These are phyloP conservation scores for Neomicropteryx cornuta DNA, from an alignment of 1,140 invertebrate genomes.

Conservation along the genomic window DNA sequence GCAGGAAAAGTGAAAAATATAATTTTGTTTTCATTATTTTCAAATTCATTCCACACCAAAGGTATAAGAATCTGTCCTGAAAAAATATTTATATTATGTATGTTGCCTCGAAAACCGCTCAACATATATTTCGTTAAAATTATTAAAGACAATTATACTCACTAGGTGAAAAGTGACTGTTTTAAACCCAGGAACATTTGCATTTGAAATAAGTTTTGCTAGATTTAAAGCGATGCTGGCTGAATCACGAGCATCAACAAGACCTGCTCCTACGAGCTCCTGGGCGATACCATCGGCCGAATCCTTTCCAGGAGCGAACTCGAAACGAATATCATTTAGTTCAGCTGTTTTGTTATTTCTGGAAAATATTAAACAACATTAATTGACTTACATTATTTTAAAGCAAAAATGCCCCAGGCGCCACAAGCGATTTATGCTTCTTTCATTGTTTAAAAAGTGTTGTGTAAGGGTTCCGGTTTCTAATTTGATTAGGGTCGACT, in stretches of 20 bases:
- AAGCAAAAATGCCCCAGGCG: too few species aligned
- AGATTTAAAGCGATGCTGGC: conserved; percentile 85
- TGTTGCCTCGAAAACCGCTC: too few species aligned
- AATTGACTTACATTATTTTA: too few species aligned
- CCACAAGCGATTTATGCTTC: too few species aligned
- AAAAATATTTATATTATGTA: too few species aligned
- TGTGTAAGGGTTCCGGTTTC: conserved; percentile 17
- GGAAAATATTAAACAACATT: conserved; percentile 15
- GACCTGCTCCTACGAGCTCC: conserved; percentile 87
- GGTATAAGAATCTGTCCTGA: too few species aligned
- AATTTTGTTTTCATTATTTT: too few species aligned
- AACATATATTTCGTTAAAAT: too few species aligned
- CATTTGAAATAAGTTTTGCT: conserved; percentile 83
- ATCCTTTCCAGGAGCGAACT: conserved; percentile 86
- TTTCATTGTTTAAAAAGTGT: too few species aligned
- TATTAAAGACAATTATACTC: conserved; percentile 27
- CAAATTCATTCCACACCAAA: too few species aligned
- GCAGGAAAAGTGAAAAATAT: too few species aligned
- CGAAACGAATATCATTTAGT: conserved; percentile 95
- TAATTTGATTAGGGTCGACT: conserved; percentile 22
- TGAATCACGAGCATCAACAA: conserved; percentile 87
- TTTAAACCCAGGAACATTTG: conserved; percentile 42
- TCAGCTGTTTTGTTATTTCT: conserved; percentile 80
- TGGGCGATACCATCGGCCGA: conserved; percentile 88
- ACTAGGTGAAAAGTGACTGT: conserved; percentile 89